Evolutionary conservation across 2,113 vertebrate genomes (phyloP).

Genomic region (Progne subis): DNA sequence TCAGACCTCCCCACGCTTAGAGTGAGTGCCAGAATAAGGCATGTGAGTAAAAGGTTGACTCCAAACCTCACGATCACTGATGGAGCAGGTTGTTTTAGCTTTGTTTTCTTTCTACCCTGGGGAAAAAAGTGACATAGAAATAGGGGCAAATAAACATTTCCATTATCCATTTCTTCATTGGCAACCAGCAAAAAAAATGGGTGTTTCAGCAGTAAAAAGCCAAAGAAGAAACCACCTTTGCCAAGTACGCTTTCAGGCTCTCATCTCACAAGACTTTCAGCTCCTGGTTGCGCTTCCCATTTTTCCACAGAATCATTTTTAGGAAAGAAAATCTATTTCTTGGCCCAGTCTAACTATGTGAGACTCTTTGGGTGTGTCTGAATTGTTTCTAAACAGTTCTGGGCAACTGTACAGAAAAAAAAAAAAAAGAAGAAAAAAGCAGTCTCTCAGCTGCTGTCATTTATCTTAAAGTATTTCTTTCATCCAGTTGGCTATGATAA

Average conservation of each 20-base stretch:
- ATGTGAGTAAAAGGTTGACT: background rate
- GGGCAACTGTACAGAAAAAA: background rate
- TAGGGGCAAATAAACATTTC: background rate
- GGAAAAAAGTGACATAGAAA: background rate
- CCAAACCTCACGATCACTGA: background rate
- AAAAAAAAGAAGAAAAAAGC: background rate
- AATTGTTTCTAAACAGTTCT: slow-evolving; percentile 29
- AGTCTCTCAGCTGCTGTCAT: slow-evolving; percentile 37
- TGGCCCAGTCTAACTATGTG: background rate
- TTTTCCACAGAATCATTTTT: background rate
- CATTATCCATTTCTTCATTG: background rate
- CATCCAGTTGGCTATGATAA: slow-evolving; percentile 33
- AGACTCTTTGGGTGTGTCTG: slow-evolving; percentile 25
- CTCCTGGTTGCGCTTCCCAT: background rate
- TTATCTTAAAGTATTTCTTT: slow-evolving; percentile 41
- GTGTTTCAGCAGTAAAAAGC: background rate
- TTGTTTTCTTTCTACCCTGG: background rate
- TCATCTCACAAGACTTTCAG: background rate
- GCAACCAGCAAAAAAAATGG: background rate
- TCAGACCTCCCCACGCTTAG: background rate
- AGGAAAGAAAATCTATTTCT: background rate
- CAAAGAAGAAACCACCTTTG: background rate
- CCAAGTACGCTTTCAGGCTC: background rate
- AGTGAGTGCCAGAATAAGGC: background rate
- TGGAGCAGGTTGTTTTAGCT: background rate